Base-by-base conservation (phyloP, 2,797 vertebrate genomes). In the Sphenodon punctatus region DNA sequence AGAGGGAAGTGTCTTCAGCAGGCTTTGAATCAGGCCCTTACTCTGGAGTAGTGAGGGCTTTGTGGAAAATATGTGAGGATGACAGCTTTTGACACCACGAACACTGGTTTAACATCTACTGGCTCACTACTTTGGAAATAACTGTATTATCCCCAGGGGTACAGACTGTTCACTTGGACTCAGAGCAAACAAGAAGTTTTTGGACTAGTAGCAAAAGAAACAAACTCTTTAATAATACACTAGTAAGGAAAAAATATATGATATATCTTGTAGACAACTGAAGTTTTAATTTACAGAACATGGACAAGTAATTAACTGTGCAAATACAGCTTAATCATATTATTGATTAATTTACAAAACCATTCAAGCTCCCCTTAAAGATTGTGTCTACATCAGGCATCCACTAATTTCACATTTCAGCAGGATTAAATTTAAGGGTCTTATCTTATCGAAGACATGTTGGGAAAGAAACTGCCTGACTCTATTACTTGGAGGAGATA, bases 321-420 rank as follows among this genome's bases (percentile, higher is more conserved):
- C 91, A 94, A 94, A 93, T 78, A 92, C 80, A 87, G 76, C 88
- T 92, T 89, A 82, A 59, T 67, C 56, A 45, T 9, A 1, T 90
- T 90, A 95, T 93, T 92, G 92, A 95, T 95, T 94, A 89, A 93
- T 95, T 94, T 94, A 82, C 90, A 88, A 90, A 93, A 80, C 78
- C 90, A 91, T 94, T 93, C 91, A 89, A 81, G 84, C 80, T 91
- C 49, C 77, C 85, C 78, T 66, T 82, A 87, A 39, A 93, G 82
- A 81, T 63, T 71, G 70, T 85, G 73, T 71, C 89, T 88, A 89
- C 56, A 0, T 63, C 80, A 43, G 80, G 89, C 79, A 69, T 78
- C 84, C 76, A 58, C 25, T 58, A 42, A 93, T 91, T 90, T 82
- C 72, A 85, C 70, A 39, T 87, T 91, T 86, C 87, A 90, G 83